Conservation (phyloP, 2,797 vertebrate genomes). For the Chrysocyon brachyurus region DNA sequence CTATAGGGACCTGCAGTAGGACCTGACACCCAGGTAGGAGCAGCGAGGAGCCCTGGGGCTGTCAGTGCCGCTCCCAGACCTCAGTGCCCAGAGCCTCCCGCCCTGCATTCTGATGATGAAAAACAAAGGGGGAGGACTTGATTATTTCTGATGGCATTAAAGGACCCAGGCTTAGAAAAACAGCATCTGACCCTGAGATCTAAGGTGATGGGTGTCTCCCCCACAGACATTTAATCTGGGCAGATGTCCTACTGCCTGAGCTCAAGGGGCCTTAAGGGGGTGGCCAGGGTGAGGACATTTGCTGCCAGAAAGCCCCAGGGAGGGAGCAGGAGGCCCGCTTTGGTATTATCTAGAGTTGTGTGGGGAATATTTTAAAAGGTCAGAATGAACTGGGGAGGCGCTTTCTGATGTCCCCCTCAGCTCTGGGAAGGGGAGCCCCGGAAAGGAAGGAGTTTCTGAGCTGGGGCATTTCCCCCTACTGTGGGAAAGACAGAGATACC, state of each 20-base stretch:
- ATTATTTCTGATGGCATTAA: slow-evolving; percentile 61
- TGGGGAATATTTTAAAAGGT: background rate
- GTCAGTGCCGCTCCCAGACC: background rate
- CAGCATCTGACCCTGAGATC: slow-evolving; percentile 9
- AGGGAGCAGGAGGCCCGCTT: background rate
- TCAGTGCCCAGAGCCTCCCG: background rate
- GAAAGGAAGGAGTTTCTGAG: slow-evolving; percentile 24
- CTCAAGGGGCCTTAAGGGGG: background rate
- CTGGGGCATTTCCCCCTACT: background rate
- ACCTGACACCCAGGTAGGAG: background rate
- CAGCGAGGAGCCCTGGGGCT: background rate
- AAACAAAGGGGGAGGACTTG: slow-evolving; percentile 68
- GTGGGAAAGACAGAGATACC: slow-evolving; percentile 9
- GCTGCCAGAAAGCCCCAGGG: background rate
- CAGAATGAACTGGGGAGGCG: background rate
- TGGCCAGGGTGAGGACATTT: background rate
- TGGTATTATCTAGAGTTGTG: background rate
- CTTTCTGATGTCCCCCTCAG: background rate
- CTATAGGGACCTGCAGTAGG: background rate
- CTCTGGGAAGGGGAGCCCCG: background rate
- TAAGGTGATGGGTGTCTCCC: slow-evolving; percentile 49
- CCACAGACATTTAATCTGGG: slow-evolving; percentile 46
- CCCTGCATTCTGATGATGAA: background rate
- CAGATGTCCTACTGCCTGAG: background rate
- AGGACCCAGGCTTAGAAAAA: slow-evolving; percentile 39